Percentiles rank a stretch among this genome's conserved stretches.
phyloP scores from a whole-genome alignment of 2,113 vertebrate genomes.

The Tichodroma muraria region DNA sequence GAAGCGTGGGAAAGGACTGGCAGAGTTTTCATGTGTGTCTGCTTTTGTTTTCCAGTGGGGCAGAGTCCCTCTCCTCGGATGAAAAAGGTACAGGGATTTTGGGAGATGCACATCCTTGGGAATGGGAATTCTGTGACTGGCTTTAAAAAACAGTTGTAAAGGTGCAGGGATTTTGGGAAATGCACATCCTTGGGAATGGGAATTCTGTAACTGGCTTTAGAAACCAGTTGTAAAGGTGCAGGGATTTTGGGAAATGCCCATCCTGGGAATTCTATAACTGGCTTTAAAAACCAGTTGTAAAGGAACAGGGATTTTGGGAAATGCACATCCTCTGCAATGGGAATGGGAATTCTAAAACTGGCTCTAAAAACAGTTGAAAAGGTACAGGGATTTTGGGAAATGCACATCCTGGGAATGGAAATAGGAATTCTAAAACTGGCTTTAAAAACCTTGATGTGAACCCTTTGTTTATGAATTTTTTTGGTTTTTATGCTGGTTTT shows the following conservation, averaged over 20 bases:
- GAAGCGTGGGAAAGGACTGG: fast-evolving
- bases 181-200: neutral
- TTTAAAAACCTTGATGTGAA: fast-evolving
- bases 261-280: too few species aligned
- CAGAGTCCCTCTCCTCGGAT: neutral
- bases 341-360: too few species aligned
- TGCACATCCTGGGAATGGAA: neutral
- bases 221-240: neutral
- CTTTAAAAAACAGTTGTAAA: neutral
- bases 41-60: constrained; percentile 48
- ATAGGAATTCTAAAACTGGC: too few species aligned
- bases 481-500: neutral
- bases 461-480: neutral
- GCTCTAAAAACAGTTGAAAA: neutral
- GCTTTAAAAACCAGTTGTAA: neutral
- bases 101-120: neutral
- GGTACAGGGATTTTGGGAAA: neutral
- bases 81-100: constrained; percentile 41
- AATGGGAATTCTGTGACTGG: neutral
- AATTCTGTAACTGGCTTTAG: neutral
- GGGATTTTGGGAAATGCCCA: neutral
- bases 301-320: neutral
- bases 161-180: neutral
- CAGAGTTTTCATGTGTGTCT: neutral
- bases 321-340: neutral